Percentiles rank a stretch among this genome's conserved stretches.
Evolutionary conservation across 2,888 invertebrate genomes (phyloP).

Genomic region (Nipponacmea schrenckii): DNA sequence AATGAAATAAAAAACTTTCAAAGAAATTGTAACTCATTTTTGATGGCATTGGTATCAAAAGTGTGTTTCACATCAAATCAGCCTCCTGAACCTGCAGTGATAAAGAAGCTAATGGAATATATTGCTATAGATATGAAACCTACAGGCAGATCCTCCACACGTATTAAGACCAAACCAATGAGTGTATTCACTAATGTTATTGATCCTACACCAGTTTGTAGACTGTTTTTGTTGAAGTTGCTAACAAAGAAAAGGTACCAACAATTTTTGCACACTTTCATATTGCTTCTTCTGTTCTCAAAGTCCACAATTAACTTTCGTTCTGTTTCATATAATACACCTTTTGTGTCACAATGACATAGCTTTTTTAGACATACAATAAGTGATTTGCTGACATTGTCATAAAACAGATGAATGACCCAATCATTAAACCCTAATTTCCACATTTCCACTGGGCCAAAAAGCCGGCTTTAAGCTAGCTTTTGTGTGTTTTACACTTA

Average conservation of each 20-base stretch:
- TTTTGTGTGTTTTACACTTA: too few relatives aligned
- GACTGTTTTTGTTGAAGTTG: slow-evolving; percentile 56
- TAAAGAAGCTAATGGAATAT: slow-evolving; percentile 42
- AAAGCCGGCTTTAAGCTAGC: too few relatives aligned
- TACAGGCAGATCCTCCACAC: slow-evolving; percentile 20
- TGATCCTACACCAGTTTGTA: slow-evolving; percentile 57
- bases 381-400: not conserved
- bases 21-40: slow-evolving; percentile 46
- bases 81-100: slow-evolving; percentile 41
- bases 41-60: slow-evolving; percentile 53
- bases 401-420: too few relatives aligned
- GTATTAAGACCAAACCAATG: slow-evolving; percentile 41
- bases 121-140: slow-evolving; percentile 26
- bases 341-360: not conserved
- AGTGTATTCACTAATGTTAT: slow-evolving; percentile 50
- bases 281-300: too few relatives aligned
- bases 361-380: not conserved
- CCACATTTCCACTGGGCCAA: too few relatives aligned
- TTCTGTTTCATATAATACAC: too few relatives aligned
- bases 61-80: slow-evolving; percentile 43
- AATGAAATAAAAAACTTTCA: slow-evolving; percentile 37
- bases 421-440: too few relatives aligned
- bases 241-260: slow-evolving; percentile 51
- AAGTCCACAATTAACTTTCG: too few relatives aligned
- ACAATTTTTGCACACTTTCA: not conserved